Conservation (phyloP, 1,140 invertebrate species). For the Drosophila ananassae region DNA sequence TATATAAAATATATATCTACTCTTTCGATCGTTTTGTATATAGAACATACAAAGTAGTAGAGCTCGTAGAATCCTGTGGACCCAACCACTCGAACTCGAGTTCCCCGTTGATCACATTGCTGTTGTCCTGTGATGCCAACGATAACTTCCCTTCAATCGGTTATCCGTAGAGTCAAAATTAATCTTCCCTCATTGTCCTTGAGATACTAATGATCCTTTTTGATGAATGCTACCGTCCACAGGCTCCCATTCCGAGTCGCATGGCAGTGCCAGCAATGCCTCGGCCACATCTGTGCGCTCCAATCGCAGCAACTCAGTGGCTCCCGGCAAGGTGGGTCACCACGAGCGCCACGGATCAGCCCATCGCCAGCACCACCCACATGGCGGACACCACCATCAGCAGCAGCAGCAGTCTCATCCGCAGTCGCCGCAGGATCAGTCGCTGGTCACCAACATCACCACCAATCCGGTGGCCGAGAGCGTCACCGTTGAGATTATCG, state of each 20-base stretch:
- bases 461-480: slow-evolving; percentile 82
- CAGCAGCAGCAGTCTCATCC: slow-evolving; percentile 41
- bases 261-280: slow-evolving; percentile 76
- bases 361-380: slow-evolving; percentile 55
- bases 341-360: slow-evolving; percentile 76
- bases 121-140: slow-evolving; percentile 47
- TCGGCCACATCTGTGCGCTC: slow-evolving; percentile 78
- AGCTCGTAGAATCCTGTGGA: slow-evolving; percentile 8
- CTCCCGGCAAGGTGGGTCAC: slow-evolving; percentile 71
- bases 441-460: slow-evolving; percentile 80
- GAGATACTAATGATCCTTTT: slow-evolving; percentile 8
- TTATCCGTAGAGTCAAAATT: slow-evolving; percentile 35
- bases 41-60: slow-evolving; percentile 25
- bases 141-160: slow-evolving; percentile 45
- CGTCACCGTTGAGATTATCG: slow-evolving; percentile 82
- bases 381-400: slow-evolving; percentile 19
- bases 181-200: neutral
- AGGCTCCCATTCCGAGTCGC: slow-evolving; percentile 70
- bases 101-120: slow-evolving; percentile 42
- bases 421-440: slow-evolving; percentile 67
- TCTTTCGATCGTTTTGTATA: neutral
- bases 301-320: slow-evolving; percentile 81
- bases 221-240: slow-evolving; percentile 6
- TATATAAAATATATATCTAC: neutral
- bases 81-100: slow-evolving; percentile 6